Conservation (phyloP, 1,140 invertebrate genomes). For the Leptinotarsa texana region DNA sequence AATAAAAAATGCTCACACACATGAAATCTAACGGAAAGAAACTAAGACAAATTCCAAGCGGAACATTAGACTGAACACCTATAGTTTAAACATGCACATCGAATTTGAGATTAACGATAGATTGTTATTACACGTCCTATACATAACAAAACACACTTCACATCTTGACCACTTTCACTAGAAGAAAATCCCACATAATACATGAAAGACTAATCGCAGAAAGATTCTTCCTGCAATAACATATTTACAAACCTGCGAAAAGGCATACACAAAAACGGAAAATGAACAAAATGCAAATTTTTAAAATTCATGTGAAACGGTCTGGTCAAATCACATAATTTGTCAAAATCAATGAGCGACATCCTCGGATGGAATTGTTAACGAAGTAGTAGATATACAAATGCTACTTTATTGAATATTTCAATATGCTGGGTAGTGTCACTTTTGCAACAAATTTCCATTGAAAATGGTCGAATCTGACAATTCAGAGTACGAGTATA, state of each 20-base stretch:
- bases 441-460: too few species aligned
- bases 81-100: slow-evolving; percentile 22
- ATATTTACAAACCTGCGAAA: slow-evolving; percentile 13
- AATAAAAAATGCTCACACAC: background rate
- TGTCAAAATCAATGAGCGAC: too few species aligned
- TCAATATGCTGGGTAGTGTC: too few species aligned
- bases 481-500: too few species aligned
- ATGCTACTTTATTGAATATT: too few species aligned
- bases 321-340: background rate
- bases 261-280: slow-evolving; percentile 13
- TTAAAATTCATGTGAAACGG: slow-evolving; percentile 3
- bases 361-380: too few species aligned
- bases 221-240: background rate
- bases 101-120: slow-evolving; percentile 32
- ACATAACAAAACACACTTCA: background rate
- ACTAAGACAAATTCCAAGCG: slow-evolving; percentile 25
- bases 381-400: too few species aligned
- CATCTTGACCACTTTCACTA: background rate
- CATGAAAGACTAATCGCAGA: slow-evolving; percentile 12
- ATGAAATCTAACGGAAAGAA: slow-evolving; percentile 10
- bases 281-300: background rate
- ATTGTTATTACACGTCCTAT: slow-evolving; percentile 12
- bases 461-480: too few species aligned
- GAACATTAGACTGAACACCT: slow-evolving; percentile 14
- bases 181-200: background rate